Evolutionary conservation across 2,888 invertebrate species (phyloP).

Genomic region (Drosophila tripunctata): DNA sequence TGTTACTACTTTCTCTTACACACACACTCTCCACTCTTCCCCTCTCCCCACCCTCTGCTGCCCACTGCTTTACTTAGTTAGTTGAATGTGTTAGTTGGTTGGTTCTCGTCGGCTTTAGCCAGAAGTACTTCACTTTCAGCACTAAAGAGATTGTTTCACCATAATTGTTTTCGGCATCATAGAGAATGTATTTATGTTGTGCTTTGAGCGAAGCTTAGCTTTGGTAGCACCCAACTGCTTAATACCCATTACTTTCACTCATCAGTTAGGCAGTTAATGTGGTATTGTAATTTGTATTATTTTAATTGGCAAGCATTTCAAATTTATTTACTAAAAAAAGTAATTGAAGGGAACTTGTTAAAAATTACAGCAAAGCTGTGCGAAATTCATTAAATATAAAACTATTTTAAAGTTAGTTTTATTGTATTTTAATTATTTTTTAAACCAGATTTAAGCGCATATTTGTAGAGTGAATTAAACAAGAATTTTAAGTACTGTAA

Average conservation of each 20-base stretch:
- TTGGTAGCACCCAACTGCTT: neutral
- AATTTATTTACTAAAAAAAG: too few species aligned
- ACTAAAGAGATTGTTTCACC: constrained; percentile 55
- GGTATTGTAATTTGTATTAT: too few species aligned
- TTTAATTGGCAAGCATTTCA: too few species aligned
- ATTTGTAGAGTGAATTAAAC: too few species aligned
- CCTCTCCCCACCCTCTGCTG: neutral
- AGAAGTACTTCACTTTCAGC: constrained; percentile 29
- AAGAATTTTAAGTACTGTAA: too few species aligned
- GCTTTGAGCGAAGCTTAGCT: neutral
- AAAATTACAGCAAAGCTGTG: too few species aligned
- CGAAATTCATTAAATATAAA: too few species aligned
- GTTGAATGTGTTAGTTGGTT: constrained; percentile 38
- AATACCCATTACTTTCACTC: neutral
- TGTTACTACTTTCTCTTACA: constrained; percentile 18
- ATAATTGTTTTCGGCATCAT: constrained; percentile 58
- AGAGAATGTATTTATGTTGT: constrained; percentile 52
- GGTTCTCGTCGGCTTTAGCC: constrained; percentile 33
- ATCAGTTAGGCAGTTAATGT: too few species aligned
- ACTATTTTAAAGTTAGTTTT: too few species aligned
- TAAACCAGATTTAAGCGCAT: too few species aligned
- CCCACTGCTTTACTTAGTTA: constrained; percentile 8
- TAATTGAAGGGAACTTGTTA: too few species aligned
- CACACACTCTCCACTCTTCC: neutral
- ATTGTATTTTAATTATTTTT: too few species aligned